Percentiles rank a stretch among this genome's conserved stretches.
Conservation (phyloP, 2,888 invertebrate species). For the Electrophaes corylata region DNA sequence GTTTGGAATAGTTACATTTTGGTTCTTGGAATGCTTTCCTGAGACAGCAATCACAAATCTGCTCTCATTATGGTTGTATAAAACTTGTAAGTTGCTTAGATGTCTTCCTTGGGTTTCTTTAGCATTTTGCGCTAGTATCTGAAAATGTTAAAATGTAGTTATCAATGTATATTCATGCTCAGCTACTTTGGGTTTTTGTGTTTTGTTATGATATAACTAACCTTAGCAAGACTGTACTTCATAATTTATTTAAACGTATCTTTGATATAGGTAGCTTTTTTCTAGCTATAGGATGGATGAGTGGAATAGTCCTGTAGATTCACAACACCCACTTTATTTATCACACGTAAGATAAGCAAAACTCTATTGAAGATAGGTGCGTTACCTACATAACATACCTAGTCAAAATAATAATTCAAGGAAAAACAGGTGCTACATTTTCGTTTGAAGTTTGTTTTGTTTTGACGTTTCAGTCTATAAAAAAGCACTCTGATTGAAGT, state of each 20-base stretch:
- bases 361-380: no score
- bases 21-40: slow-evolving; percentile 31
- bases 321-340: no score
- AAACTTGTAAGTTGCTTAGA: slow-evolving; percentile 50
- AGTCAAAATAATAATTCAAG: no score
- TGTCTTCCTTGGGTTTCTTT: slow-evolving; percentile 43
- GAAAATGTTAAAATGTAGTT: slow-evolving; percentile 22
- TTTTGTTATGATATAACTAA: not conserved
- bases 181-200: not conserved
- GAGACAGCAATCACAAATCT: slow-evolving; percentile 50
- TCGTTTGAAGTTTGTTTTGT: no score
- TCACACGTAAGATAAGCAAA: no score
- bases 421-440: no score
- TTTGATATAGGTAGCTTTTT: no score
- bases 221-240: slow-evolving; percentile 26
- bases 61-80: slow-evolving; percentile 62
- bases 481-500: no score
- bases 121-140: slow-evolving; percentile 47
- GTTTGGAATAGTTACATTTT: slow-evolving; percentile 11
- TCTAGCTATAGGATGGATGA: no score
- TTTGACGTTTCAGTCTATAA: no score
- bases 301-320: no score
- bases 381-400: no score
- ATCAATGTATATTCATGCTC: not conserved
- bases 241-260: slow-evolving; percentile 3